Conservation (phyloP, 2,888 invertebrate genomes). For the Nymphalis urticae region DNA sequence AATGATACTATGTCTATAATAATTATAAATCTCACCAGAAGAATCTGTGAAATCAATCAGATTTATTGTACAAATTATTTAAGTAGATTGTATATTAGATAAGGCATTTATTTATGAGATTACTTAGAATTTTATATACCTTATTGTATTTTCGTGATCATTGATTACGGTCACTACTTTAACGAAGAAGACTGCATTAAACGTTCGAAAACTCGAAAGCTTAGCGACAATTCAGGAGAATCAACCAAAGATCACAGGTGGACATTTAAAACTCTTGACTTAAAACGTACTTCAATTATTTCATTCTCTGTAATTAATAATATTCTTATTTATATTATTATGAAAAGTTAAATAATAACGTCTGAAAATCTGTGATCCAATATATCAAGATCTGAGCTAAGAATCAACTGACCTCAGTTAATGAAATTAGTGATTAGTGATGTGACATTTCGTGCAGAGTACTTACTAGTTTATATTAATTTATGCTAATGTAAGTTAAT, state of each 20-base stretch:
- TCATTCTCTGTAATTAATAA: not conserved
- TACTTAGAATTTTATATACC: conserved; percentile 69
- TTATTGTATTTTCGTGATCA: conserved; percentile 76
- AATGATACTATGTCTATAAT: conserved; percentile 60
- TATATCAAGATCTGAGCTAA: conserved; percentile 31
- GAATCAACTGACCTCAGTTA: conserved; percentile 58
- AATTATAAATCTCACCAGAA: conserved; percentile 65
- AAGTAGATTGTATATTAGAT: conserved; percentile 63
- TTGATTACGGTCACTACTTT: conserved; percentile 56
- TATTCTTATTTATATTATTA: conserved; percentile 4
- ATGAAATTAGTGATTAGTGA: conserved; percentile 58
- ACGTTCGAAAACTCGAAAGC: conserved; percentile 53
- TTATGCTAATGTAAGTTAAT: conserved; percentile 74
- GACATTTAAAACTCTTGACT: not conserved
- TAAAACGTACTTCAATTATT: not conserved
- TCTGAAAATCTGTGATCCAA: conserved; percentile 21
- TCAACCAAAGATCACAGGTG: conserved; percentile 17
- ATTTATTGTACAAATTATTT: conserved; percentile 79
- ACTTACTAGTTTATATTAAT: conserved; percentile 81
- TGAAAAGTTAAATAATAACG: not conserved
- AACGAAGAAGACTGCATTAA: conserved; percentile 74
- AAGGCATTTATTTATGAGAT: conserved; percentile 79
- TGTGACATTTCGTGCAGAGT: conserved; percentile 80
- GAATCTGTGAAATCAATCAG: conserved; percentile 62
- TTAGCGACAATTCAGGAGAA: conserved; percentile 46